Evolutionary conservation across 1,140 invertebrate genomes (phyloP).

Genomic region (Homalodisca vitripennis): DNA sequence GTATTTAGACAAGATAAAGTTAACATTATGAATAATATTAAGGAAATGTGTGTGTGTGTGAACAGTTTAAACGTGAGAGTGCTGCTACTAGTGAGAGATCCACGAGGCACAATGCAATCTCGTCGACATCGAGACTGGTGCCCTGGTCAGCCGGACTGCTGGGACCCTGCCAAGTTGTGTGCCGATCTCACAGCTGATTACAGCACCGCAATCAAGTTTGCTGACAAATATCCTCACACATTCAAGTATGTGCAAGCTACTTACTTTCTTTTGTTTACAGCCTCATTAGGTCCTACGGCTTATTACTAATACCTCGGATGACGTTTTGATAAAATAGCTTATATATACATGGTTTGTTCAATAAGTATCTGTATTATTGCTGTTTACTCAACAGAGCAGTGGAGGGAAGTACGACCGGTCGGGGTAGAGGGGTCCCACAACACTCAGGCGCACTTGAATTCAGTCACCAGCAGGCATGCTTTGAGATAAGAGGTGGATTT

Average conservation of each 20-base stretch:
- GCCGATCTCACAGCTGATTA: conserved; percentile 81
- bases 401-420: too few relatives aligned
- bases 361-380: too few relatives aligned
- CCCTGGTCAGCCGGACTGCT: conserved; percentile 76
- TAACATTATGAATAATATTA: too few relatives aligned
- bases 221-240: conserved; percentile 64
- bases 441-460: too few relatives aligned
- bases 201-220: conserved; percentile 66
- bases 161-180: conserved; percentile 71
- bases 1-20: too few relatives aligned
- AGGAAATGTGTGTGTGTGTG: not conserved
- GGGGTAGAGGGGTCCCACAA: too few relatives aligned
- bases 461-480: too few relatives aligned
- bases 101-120: conserved; percentile 81
- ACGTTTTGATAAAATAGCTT: not conserved
- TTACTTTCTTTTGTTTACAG: not conserved
- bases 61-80: conserved; percentile 71
- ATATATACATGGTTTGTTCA: not conserved
- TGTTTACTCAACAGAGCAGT: too few relatives aligned
- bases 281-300: not conserved
- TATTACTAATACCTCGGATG: not conserved
- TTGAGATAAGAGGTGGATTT: too few relatives aligned
- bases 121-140: conserved; percentile 83
- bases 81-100: conserved; percentile 77
- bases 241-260: conserved; percentile 60